These are phyloP conservation scores for Electrona antarctica DNA, from an alignment of 2,113 vertebrate genomes.

Conservation along the genomic window DNA sequence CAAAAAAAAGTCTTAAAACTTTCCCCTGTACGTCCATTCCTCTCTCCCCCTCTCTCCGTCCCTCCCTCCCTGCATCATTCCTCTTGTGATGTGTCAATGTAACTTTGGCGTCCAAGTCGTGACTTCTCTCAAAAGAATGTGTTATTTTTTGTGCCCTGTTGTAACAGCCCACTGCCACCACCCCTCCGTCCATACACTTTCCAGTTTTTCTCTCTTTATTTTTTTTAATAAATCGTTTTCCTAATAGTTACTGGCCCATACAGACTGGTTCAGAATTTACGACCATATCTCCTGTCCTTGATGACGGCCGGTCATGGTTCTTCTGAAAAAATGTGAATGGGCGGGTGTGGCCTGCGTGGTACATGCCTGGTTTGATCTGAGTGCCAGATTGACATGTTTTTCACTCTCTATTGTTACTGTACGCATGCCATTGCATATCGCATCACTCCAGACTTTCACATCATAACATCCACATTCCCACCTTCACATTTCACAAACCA, in stretches of 20 bases:
- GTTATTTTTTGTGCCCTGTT: slow-evolving; percentile 62
- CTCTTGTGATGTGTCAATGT: slow-evolving; percentile 72
- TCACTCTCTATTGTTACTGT: slow-evolving; percentile 4
- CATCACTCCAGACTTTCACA: not conserved
- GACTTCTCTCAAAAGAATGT: slow-evolving; percentile 82
- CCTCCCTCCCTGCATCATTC: slow-evolving; percentile 68
- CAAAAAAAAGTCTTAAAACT: not conserved
- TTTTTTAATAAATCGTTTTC: slow-evolving; percentile 2
- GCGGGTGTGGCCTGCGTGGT: slow-evolving; percentile 14
- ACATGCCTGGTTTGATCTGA: slow-evolving; percentile 24
- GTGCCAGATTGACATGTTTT: slow-evolving; percentile 21
- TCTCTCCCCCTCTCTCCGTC: slow-evolving; percentile 26
- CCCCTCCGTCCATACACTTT: slow-evolving; percentile 56
- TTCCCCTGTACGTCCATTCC: not conserved
- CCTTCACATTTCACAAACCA: not conserved
- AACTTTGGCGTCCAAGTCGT: slow-evolving; percentile 78
- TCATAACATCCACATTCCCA: not conserved
- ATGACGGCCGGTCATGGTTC: slow-evolving; percentile 15
- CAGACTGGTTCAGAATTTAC: slow-evolving; percentile 15
- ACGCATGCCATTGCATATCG: slow-evolving; percentile 16
- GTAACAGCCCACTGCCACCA: slow-evolving; percentile 43
- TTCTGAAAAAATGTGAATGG: slow-evolving; percentile 12
- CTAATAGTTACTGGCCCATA: slow-evolving; percentile 5
- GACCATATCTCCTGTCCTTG: slow-evolving; percentile 1
- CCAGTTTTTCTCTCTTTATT: slow-evolving; percentile 54